Evolutionary conservation across 2,113 vertebrate genomes (phyloP).

Genomic region (Cinclus mexicanus): DNA sequence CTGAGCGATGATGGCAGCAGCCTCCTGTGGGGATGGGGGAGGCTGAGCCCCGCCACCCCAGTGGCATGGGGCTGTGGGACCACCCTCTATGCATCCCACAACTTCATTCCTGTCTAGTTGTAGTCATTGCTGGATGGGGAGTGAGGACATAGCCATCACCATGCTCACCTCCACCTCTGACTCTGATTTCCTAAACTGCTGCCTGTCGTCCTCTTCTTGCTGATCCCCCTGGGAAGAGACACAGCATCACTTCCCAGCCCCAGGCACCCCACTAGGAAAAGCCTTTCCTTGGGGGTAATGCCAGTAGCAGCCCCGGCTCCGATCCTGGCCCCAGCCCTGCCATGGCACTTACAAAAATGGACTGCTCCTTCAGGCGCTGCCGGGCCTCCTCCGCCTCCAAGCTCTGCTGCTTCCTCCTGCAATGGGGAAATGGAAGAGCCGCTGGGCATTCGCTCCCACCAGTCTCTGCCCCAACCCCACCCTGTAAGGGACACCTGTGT

Average conservation of each 20-base stretch:
- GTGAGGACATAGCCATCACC: rapidly evolving
- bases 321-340: rapidly evolving
- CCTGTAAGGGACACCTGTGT: rapidly evolving
- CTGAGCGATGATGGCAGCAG: slow-evolving; percentile 95
- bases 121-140: not conserved
- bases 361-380: slow-evolving; percentile 82
- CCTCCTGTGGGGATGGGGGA: slow-evolving; percentile 78
- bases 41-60: rapidly evolving
- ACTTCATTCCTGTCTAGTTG: not conserved
- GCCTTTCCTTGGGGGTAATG: not conserved
- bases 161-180: slow-evolving; percentile 89
- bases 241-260: not conserved
- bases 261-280: not conserved
- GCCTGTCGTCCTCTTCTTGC: slow-evolving; percentile 81
- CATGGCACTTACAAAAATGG: slow-evolving; percentile 81
- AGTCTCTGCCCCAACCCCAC: not conserved
- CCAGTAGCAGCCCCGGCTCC: rapidly evolving
- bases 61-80: not conserved
- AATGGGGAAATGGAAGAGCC: rapidly evolving
- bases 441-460: not conserved
- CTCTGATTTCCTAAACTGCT: slow-evolving; percentile 87
- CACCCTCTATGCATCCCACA: not conserved
- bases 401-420: slow-evolving; percentile 88
- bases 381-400: slow-evolving; percentile 91
- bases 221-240: slow-evolving; percentile 71